Evolutionary conservation across 2,797 vertebrate genomes (phyloP).

Genomic region (Hoplostethus atlanticus): DNA sequence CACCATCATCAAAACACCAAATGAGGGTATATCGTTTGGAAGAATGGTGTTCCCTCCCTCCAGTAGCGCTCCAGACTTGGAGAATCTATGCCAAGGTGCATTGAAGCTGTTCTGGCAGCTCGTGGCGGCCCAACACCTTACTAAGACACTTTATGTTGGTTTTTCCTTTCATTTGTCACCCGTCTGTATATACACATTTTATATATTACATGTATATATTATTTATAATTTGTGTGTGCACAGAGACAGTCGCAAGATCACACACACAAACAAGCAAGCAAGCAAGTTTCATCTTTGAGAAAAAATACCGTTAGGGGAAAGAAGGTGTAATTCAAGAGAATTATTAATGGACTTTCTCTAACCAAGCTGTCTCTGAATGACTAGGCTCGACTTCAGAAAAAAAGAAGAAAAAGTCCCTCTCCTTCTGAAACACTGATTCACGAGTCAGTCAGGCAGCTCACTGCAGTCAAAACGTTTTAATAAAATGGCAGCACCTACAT

Average conservation of each 20-base stretch:
- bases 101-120: too few relatives aligned
- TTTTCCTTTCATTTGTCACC: too few relatives aligned
- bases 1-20: too few relatives aligned
- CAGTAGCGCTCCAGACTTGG: too few relatives aligned
- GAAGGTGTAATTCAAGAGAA: slow-evolving; percentile 61
- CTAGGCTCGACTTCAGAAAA: slow-evolving; percentile 46
- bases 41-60: too few relatives aligned
- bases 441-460: slow-evolving; percentile 13
- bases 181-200: too few relatives aligned
- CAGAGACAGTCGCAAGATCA: background rate
- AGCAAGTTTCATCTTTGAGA: too few relatives aligned
- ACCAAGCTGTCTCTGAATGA: slow-evolving; percentile 74
- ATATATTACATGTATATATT: too few relatives aligned
- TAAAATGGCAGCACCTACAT: slow-evolving; percentile 11
- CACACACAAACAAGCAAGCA: slow-evolving; percentile 24
- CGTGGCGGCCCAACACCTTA: too few relatives aligned
- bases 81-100: too few relatives aligned
- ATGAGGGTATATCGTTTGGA: too few relatives aligned
- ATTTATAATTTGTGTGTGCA: background rate
- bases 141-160: too few relatives aligned
- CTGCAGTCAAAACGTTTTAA: slow-evolving; percentile 20
- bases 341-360: slow-evolving; percentile 78
- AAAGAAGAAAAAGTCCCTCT: slow-evolving; percentile 65
- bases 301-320: slow-evolving; percentile 57
- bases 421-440: slow-evolving; percentile 65